Evolutionary conservation across 2,888 invertebrate genomes (phyloP).

Genomic region (Leptinotarsa rubiginosa): DNA sequence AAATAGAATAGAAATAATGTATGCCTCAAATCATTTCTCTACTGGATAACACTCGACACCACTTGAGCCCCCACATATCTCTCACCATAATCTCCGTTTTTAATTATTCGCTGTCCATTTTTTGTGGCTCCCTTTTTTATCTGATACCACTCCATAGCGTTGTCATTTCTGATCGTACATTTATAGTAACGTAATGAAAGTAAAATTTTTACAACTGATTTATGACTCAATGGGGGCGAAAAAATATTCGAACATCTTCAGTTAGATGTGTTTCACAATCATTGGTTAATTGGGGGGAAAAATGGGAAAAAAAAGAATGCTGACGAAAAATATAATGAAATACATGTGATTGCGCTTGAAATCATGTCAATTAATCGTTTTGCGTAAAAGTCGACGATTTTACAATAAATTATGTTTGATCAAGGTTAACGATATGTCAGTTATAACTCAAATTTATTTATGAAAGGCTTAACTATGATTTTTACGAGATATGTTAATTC

Average conservation of each 20-base stretch:
- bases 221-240: slow-evolving; percentile 33
- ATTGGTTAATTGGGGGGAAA: not conserved
- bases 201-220: slow-evolving; percentile 43
- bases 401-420: slow-evolving; percentile 6
- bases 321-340: not conserved
- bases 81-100: slow-evolving; percentile 23
- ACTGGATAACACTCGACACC: not conserved
- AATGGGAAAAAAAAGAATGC: not conserved
- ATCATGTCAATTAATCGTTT: not conserved
- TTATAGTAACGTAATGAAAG: slow-evolving; percentile 43
- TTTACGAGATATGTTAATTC: slow-evolving; percentile 2
- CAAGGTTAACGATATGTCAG: not conserved
- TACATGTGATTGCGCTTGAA: not conserved
- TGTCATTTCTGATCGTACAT: slow-evolving; percentile 42
- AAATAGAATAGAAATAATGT: not conserved
- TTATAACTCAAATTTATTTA: slow-evolving; percentile 7
- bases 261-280: slow-evolving; percentile 38
- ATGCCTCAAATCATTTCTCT: not conserved
- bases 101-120: slow-evolving; percentile 26
- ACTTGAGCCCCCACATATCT: slow-evolving; percentile 4
- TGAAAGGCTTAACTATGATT: slow-evolving; percentile 8
- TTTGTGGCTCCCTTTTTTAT: slow-evolving; percentile 28
- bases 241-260: slow-evolving; percentile 42
- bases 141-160: slow-evolving; percentile 36
- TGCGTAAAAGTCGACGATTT: slow-evolving; percentile 2